phyloP scores from a whole-genome alignment of 2,797 vertebrate species.

The Scomberomorus guttatus region DNA sequence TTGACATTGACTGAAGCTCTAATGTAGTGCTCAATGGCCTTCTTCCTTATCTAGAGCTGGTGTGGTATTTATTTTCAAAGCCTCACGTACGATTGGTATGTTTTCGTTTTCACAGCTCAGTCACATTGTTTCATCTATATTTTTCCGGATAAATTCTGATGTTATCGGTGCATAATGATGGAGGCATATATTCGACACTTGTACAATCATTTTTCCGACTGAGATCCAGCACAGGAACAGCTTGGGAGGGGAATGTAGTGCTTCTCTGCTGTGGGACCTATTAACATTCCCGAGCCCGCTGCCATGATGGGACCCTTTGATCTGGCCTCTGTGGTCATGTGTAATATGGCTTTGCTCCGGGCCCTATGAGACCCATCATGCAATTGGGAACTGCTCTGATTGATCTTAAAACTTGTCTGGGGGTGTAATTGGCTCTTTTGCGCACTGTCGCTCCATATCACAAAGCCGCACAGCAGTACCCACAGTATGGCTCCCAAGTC shows the following conservation, averaged over 20 bases:
- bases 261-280: conserved; percentile 59
- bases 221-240: conserved; percentile 29
- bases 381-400: conserved; percentile 64
- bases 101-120: conserved; percentile 3
- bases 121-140: neutral
- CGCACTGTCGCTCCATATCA: conserved; percentile 20
- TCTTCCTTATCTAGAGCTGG: neutral
- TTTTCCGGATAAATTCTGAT: neutral
- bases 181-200: no score
- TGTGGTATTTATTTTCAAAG: conserved; percentile 12
- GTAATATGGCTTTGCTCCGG: conserved; percentile 59
- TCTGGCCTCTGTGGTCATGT: conserved; percentile 69
- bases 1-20: neutral
- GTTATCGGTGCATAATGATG: conserved; percentile 14
- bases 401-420: conserved; percentile 72
- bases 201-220: neutral
- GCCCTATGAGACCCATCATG: conserved; percentile 59
- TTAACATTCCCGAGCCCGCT: conserved; percentile 65
- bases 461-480: conserved; percentile 32
- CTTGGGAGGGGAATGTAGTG: conserved; percentile 25
- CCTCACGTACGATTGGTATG: neutral
- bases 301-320: conserved; percentile 69
- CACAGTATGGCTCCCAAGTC: conserved; percentile 32
- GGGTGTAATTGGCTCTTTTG: conserved; percentile 68
- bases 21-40: neutral